phyloP scores from a whole-genome alignment of 2,797 vertebrate genomes.

The Pelobates cultripes region DNA sequence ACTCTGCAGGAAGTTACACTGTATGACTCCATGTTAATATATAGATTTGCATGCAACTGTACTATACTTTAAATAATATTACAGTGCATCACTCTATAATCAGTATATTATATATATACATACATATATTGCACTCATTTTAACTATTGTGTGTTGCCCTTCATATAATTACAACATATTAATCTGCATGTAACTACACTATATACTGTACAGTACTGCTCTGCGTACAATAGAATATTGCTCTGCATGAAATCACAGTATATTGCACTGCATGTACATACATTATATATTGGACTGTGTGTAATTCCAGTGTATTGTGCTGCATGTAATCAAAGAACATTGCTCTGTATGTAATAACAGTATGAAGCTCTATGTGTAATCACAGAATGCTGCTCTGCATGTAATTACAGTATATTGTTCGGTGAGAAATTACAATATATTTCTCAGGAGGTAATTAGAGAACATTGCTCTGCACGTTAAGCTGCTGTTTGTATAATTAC shows the following conservation, averaged over 20 bases:
- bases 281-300: too few relatives aligned
- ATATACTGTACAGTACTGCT: neutral
- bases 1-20: too few relatives aligned
- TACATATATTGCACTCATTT: too few relatives aligned
- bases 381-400: neutral
- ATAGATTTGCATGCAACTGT: too few relatives aligned
- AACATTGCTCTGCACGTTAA: neutral
- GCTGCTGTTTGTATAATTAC: neutral
- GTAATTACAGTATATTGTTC: neutral
- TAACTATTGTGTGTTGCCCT: neutral
- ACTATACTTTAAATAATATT: too few relatives aligned
- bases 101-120: too few relatives aligned
- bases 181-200: neutral
- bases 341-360: neutral
- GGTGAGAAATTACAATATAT: neutral
- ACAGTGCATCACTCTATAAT: too few relatives aligned
- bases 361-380: neutral
- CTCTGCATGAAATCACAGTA: neutral
- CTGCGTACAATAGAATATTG: neutral
- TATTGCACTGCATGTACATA: neutral
- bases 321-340: neutral
- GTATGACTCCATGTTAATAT: too few relatives aligned
- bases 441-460: neutral
- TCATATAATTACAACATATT: neutral
- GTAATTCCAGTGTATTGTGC: neutral